A percentile compares a stretch with the other conserved stretches of the same genome.
Conservation (phyloP, 92 coral and sea anemone species). For the Epizoanthus fatuus region DNA sequence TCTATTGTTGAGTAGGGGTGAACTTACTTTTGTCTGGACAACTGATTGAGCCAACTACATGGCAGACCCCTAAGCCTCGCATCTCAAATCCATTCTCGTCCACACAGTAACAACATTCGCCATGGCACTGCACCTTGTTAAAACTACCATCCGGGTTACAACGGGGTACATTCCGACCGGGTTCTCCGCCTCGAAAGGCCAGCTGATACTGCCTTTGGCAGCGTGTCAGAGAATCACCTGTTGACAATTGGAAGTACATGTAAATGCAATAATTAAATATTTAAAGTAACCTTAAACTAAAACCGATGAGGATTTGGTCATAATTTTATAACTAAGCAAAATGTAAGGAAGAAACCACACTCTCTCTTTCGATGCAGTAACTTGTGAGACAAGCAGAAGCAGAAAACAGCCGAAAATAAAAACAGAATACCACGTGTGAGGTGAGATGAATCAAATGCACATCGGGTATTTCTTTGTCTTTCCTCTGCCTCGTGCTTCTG, state of each 20-base stretch:
- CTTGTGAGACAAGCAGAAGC: too few species aligned
- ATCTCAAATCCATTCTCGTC: slow-evolving; percentile 49
- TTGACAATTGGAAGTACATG: neutral
- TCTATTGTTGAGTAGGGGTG: neutral
- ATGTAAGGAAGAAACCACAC: too few species aligned
- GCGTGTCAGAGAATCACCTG: slow-evolving; percentile 42
- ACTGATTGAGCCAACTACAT: slow-evolving; percentile 12
- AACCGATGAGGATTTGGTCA: too few species aligned
- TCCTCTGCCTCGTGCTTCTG: too few species aligned
- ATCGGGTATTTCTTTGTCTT: too few species aligned
- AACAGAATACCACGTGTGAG: too few species aligned
- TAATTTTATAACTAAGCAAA: too few species aligned
- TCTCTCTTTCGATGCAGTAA: too few species aligned
- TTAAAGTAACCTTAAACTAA: too few species aligned
- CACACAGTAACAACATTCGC: slow-evolving; percentile 67
- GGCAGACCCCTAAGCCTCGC: slow-evolving; percentile 41
- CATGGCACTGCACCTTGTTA: slow-evolving; percentile 59
- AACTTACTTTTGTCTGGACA: slow-evolving; percentile 41
- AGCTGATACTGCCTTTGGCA: slow-evolving; percentile 72
- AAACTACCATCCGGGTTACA: slow-evolving; percentile 70
- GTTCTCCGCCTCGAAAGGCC: neutral
- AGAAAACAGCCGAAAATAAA: too few species aligned
- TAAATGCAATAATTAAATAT: too few species aligned
- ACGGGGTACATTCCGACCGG: slow-evolving; percentile 58
- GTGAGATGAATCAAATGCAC: too few species aligned